These are phyloP conservation scores for Lasaia peninsularis DNA, from an alignment of 1,140 invertebrate genomes.

Conservation along the genomic window DNA sequence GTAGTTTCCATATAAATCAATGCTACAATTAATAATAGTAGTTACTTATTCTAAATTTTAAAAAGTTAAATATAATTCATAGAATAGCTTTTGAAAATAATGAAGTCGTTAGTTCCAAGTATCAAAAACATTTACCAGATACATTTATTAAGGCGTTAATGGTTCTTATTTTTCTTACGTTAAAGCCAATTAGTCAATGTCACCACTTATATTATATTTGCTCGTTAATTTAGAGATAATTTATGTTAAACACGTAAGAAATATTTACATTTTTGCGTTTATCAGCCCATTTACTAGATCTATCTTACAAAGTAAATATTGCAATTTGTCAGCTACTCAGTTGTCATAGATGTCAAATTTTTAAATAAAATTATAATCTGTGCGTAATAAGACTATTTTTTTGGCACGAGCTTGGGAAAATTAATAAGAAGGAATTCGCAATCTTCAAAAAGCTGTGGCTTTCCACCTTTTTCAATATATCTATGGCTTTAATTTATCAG, in stretches of 20 bases:
- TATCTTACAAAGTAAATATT: not conserved
- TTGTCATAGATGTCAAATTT: no score
- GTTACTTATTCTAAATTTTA: no score
- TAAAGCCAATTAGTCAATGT: not conserved
- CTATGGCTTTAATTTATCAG: no score
- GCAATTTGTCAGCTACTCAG: not conserved
- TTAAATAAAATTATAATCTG: no score
- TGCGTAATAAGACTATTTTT: no score
- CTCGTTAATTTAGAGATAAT: not conserved
- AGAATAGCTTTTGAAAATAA: not conserved
- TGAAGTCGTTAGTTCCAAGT: not conserved
- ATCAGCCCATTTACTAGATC: not conserved
- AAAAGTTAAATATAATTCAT: not conserved
- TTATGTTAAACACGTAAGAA: not conserved
- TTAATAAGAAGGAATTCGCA: no score
- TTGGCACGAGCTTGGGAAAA: no score
- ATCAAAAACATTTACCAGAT: not conserved
- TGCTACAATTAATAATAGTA: not conserved
- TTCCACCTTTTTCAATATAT: no score
- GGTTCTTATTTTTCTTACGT: not conserved
- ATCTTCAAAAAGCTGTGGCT: no score
- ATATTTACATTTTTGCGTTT: constrained; percentile 8
- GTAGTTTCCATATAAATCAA: not conserved
- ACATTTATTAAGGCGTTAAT: not conserved
- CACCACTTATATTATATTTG: constrained; percentile 1